Evolutionary conservation across 1,140 invertebrate species (phyloP), one percentile per base, ranked within the genome.

Genomic region (Heterodera schachtii): DNA sequence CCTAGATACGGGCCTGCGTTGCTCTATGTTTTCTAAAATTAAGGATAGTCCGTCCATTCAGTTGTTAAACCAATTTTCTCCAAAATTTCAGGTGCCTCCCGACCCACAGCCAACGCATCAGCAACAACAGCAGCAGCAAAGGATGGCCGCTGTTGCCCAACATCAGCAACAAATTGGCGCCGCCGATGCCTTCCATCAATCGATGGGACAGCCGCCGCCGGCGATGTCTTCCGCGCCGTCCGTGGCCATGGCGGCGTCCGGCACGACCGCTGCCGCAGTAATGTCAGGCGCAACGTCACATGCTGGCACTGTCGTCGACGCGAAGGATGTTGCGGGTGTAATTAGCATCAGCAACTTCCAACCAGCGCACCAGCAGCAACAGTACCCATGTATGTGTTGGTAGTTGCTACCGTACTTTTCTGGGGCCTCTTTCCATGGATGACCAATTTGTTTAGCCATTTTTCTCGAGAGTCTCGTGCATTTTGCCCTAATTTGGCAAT

Each of bases 91-190:
- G 81, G 81, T 89, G 16, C 88, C 88, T 41, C 88, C 88, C 8
- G 88, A 89, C 73, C 88, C 88, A 11, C 88, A 90, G 57, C 88
- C 88, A 60, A 89, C 87, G n/a, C 87, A 89, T 41, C 87, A 86
- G 73, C 77, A 78, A 21, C 76, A 78, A n/a, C 76, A n/a, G 19
- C 13, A 57, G 31, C 9, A 46, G 43, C 49, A 49, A 9, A 9
- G 19, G 31, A 19, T 57, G 76, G 74, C 74, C 44, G 66, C 84
- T 69, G 46, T 43, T 0, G 13, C 19, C 13, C 16, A 19, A 52
- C 49, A 64, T 5, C 76, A 78, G 31, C 75, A 57, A 41, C 60
- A 78, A 13, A 6, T 3, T 7, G 44, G 13, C 60, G 4, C 31
- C 31, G 31, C 31, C 31, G 31, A 31, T 31, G 31, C 31, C 31